Conservation (phyloP, 2,113 vertebrate species). For the Nothoprocta perdicaria region DNA sequence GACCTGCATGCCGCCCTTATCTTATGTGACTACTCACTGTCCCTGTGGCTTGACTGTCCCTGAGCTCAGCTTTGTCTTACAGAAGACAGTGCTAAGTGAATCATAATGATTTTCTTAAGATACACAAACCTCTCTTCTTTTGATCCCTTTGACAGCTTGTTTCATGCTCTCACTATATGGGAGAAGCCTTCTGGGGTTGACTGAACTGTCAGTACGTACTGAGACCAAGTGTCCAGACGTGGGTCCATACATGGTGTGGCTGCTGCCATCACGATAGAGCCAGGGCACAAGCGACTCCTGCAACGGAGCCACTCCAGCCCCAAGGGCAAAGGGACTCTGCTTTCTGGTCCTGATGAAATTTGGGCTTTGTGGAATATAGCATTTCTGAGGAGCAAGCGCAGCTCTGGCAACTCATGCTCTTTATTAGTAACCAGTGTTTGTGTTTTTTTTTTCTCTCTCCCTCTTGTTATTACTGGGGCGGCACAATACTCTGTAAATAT, state of each 20-base stretch:
- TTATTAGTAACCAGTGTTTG: not conserved
- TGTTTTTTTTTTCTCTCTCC: not conserved
- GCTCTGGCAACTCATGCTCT: rapidly evolving
- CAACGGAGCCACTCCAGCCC: not conserved
- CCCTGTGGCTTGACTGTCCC: rapidly evolving
- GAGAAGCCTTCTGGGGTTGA: not conserved
- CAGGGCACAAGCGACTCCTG: rapidly evolving
- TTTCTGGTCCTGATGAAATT: not conserved
- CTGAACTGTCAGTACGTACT: rapidly evolving
- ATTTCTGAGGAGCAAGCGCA: not conserved
- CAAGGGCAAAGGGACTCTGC: rapidly evolving
- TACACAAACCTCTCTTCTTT: not conserved
- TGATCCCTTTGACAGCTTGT: not conserved
- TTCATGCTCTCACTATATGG: not conserved
- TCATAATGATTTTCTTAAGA: not conserved
- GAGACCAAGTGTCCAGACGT: not conserved
- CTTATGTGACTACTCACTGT: rapidly evolving
- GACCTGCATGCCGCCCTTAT: not conserved
- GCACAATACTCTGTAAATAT: not conserved
- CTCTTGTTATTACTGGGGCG: not conserved
- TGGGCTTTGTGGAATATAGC: not conserved
- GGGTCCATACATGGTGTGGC: not conserved
- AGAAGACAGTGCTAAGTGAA: not conserved
- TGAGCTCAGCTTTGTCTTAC: not conserved
- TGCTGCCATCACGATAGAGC: rapidly evolving